These are phyloP conservation scores for Uloborus diversus DNA, from an alignment of 1,140 invertebrate species.

Conservation along the genomic window DNA sequence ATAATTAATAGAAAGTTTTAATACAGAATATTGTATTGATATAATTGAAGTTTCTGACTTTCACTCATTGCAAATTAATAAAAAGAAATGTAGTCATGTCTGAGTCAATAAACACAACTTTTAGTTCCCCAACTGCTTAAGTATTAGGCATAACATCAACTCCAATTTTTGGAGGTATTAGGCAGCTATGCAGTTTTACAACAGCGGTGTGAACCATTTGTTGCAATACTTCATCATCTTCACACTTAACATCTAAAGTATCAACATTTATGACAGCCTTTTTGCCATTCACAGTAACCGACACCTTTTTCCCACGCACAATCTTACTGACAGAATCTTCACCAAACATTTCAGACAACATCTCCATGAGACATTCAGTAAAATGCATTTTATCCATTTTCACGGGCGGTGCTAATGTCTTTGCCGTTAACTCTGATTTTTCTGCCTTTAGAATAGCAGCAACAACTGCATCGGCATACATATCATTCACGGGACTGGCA, in stretches of 20 bases:
- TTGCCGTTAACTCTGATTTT: neutral
- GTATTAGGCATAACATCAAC: neutral
- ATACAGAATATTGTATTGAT: no score
- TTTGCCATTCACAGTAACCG: slow-evolving; percentile 85
- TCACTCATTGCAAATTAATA: no score
- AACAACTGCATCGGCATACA: slow-evolving; percentile 96
- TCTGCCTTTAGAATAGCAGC: slow-evolving; percentile 68
- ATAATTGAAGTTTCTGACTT: no score
- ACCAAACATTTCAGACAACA: slow-evolving; percentile 94
- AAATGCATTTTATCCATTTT: slow-evolving; percentile 61
- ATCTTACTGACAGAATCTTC: slow-evolving; percentile 93
- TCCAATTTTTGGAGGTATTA: slow-evolving; percentile 72
- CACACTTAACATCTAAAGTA: slow-evolving; percentile 81
- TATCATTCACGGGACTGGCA: slow-evolving; percentile 94
- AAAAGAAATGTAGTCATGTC: no score
- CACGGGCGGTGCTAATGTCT: slow-evolving; percentile 30
- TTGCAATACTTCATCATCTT: slow-evolving; percentile 82
- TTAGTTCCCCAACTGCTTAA: neutral
- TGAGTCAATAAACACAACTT: no score
- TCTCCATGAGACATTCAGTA: slow-evolving; percentile 89
- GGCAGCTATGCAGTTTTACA: slow-evolving; percentile 82
- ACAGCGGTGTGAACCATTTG: slow-evolving; percentile 88
- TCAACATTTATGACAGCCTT: slow-evolving; percentile 86
- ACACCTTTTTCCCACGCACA: slow-evolving; percentile 88
- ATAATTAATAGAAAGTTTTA: no score